phyloP scores from a whole-genome alignment of 2,888 invertebrate species.

The Diplazon laetatorius region DNA sequence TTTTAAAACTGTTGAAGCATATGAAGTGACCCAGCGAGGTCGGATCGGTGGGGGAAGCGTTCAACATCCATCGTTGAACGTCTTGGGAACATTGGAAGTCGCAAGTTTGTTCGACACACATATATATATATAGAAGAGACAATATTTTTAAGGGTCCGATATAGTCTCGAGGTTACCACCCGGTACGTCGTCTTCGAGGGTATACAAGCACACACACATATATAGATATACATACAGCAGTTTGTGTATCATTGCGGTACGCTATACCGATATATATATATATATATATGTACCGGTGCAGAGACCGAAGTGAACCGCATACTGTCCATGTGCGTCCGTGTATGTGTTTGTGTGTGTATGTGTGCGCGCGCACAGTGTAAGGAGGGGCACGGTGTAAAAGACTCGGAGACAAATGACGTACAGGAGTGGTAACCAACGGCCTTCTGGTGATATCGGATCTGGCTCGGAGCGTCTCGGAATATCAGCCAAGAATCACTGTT shows the following conservation, averaged over 20 bases:
- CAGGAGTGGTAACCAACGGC: slow-evolving; percentile 79
- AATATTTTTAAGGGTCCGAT: slow-evolving; percentile 41
- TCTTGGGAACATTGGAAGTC: neutral
- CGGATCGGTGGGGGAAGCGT: too few species aligned
- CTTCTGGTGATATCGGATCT: slow-evolving; percentile 79
- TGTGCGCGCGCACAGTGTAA: slow-evolving; percentile 69
- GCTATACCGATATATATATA: slow-evolving; percentile 7
- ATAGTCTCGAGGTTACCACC: slow-evolving; percentile 63
- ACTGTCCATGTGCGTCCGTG: too few species aligned
- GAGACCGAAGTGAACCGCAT: slow-evolving; percentile 61
- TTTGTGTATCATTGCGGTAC: slow-evolving; percentile 43
- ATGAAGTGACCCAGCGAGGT: neutral
- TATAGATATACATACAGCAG: too few species aligned
- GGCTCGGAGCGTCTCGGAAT: slow-evolving; percentile 72
- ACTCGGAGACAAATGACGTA: slow-evolving; percentile 79
- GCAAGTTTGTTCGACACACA: slow-evolving; percentile 6
- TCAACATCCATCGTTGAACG: slow-evolving; percentile 28
- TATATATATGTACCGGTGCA: neutral
- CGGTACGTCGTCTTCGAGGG: slow-evolving; percentile 62
- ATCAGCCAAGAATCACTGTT: slow-evolving; percentile 73
- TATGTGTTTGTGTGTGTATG: too few species aligned
- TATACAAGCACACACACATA: too few species aligned
- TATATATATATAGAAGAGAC: neutral
- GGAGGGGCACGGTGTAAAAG: slow-evolving; percentile 76
- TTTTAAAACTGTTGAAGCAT: slow-evolving; percentile 4